Evolutionary conservation across 2,113 vertebrate genomes (phyloP), one percentile per base, ranked within the genome.

Genomic region (Passer domesticus): DNA sequence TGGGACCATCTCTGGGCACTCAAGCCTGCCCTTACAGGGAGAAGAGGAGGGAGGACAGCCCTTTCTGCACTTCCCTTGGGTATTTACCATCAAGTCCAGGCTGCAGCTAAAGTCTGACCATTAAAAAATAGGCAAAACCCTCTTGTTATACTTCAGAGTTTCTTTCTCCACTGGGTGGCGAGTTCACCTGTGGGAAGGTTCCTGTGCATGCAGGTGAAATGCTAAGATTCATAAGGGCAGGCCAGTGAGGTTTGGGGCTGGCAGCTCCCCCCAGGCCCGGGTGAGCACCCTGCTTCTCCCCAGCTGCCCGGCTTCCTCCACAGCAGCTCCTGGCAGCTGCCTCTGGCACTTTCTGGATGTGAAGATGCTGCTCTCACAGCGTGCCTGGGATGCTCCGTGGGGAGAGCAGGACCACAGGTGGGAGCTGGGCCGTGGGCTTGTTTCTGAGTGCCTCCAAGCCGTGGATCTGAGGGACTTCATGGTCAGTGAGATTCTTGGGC

Each of bases 241-340:
- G 60, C 27, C 4, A 5, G 63, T 25, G 5, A 58, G 49, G 10
- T 25, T 9, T 56, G 76, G 56, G 60, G 60, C 31, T 13, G 2
- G 17, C 8, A 7, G 52, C 66, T 79, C 35, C 50, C 46, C 46
- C 10, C 1, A 1, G 59, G 41, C 27, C 59, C 0, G 0, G 20
- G 17, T 27, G 28, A 79, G 30, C 58, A 8, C 10, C 55, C 46
- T 2, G 63, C 37, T 53, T 78, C 39, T 72, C 66, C 50, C 39
- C 25, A 46, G 60, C 68, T 89, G 67, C 44, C 27, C 2, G 2
- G 33, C 27, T 49, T 33, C 44, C 30, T 35, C 50, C 0, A 1
- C 50, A 44, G 76, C 62, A 19, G 24, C 82, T 86, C 77, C 47
- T 7, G 1, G 73, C 77, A 75, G 62, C 79, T 3, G 2, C 44